Evolutionary conservation across 2,797 vertebrate species (phyloP).

Genomic region (Takifugu rubripes): DNA sequence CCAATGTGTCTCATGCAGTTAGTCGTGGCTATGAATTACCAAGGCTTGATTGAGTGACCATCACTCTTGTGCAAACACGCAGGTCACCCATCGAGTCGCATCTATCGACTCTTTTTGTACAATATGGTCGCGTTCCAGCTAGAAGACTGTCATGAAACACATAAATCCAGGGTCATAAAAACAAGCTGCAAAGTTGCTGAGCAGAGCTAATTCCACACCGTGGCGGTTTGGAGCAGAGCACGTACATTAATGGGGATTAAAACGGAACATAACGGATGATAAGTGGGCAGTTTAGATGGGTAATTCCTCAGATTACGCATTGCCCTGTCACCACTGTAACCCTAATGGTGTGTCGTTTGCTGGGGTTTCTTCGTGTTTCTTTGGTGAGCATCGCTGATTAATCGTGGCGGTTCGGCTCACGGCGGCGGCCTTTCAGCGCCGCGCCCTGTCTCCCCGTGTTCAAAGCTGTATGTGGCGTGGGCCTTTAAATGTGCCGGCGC

Average conservation of each 20-base stretch:
- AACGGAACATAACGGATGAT: neutral
- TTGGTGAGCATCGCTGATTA: constrained; percentile 19
- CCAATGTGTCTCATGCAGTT: too few relatives aligned
- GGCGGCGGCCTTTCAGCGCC: constrained; percentile 14
- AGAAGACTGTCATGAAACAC: too few relatives aligned
- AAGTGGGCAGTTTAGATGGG: neutral
- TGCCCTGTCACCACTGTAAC: neutral
- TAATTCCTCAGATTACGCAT: constrained; percentile 14
- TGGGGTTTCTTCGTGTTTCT: constrained; percentile 6
- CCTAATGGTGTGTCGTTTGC: neutral
- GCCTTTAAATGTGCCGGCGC: constrained; percentile 23
- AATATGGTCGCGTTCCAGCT: too few relatives aligned
- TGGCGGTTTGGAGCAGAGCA: neutral
- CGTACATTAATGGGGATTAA: neutral
- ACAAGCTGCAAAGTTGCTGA: neutral
- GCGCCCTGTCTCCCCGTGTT: constrained; percentile 24
- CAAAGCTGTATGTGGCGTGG: constrained; percentile 5
- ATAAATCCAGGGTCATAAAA: too few relatives aligned
- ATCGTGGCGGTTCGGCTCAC: constrained; percentile 10
- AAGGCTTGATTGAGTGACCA: too few relatives aligned
- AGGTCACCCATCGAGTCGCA: too few relatives aligned
- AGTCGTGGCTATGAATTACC: too few relatives aligned
- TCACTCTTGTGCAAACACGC: too few relatives aligned
- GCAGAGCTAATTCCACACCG: neutral
- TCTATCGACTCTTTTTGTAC: too few relatives aligned